Percentiles rank a stretch among this genome's conserved stretches.
phyloP scores from a whole-genome alignment of 2,797 vertebrate genomes.

The Myotis planiceps region DNA sequence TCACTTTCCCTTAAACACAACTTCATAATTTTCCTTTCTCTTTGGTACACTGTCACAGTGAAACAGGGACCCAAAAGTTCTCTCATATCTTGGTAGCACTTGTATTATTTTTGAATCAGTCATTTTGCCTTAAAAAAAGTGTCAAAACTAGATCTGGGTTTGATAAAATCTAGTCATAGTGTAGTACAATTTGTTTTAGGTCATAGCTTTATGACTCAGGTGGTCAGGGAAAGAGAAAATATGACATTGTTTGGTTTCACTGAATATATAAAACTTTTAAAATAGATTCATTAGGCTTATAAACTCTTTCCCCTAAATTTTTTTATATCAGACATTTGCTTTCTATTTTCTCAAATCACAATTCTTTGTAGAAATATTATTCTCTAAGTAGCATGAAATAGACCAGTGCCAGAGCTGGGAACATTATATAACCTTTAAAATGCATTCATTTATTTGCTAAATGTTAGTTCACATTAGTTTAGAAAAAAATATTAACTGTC shows the following conservation, averaged over 20 bases:
- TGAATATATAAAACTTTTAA: neutral
- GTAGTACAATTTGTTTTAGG: neutral
- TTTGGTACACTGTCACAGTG: neutral
- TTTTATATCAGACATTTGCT: conserved; percentile 10
- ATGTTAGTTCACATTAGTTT: neutral
- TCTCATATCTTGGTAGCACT: neutral
- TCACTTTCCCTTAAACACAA: conserved; percentile 25
- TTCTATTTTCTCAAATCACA: conserved; percentile 10
- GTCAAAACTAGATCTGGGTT: neutral
- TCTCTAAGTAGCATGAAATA: neutral
- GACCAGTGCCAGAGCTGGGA: neutral
- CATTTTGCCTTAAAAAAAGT: neutral
- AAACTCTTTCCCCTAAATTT: neutral
- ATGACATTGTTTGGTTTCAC: neutral
- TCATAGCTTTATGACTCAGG: neutral
- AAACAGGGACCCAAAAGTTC: neutral
- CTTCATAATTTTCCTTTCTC: neutral
- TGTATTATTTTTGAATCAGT: neutral
- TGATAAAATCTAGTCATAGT: neutral
- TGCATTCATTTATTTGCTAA: neutral
- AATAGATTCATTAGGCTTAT: neutral
- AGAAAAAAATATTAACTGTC: neutral
- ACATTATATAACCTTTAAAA: neutral
- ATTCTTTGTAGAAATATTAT: neutral
- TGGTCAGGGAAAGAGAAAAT: neutral